Conservation (phyloP, 2,113 vertebrate genomes). For the Grallaria varia region DNA sequence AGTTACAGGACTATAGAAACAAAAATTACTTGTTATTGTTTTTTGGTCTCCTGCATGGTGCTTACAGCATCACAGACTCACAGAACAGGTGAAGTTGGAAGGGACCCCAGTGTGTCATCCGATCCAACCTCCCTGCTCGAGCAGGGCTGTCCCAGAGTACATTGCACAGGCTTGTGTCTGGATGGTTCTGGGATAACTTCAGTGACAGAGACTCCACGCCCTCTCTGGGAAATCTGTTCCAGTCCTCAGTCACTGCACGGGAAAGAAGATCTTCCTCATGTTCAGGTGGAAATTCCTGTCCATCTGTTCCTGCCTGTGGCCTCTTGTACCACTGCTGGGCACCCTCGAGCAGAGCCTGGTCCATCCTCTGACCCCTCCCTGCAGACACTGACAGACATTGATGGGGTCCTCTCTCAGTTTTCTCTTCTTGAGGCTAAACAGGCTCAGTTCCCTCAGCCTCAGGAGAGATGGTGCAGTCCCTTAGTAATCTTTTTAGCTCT, state of each 20-base stretch:
- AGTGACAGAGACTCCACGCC: neutral
- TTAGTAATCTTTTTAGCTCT: neutral
- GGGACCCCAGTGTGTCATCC: rapidly evolving
- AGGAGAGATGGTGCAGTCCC: neutral
- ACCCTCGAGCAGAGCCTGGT: neutral
- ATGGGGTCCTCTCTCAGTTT: no score
- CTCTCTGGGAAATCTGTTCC: neutral
- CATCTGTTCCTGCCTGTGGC: neutral
- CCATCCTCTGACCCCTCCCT: neutral
- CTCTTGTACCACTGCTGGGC: neutral
- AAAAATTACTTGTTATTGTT: neutral
- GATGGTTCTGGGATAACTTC: neutral
- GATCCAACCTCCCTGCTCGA: neutral
- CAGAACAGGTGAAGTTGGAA: neutral
- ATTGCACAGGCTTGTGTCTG: neutral
- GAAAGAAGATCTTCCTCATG: neutral
- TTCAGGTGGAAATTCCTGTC: neutral
- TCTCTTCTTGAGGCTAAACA: neutral
- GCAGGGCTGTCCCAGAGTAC: neutral
- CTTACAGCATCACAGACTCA: neutral
- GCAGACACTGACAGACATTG: no score
- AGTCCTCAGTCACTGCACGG: rapidly evolving
- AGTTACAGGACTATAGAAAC: neutral
- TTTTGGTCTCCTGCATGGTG: neutral
- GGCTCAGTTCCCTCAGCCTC: neutral